Percentiles rank a stretch among this genome's conserved stretches.
phyloP scores from a whole-genome alignment of 2,888 invertebrate genomes.

The Pimpla rufipes region DNA sequence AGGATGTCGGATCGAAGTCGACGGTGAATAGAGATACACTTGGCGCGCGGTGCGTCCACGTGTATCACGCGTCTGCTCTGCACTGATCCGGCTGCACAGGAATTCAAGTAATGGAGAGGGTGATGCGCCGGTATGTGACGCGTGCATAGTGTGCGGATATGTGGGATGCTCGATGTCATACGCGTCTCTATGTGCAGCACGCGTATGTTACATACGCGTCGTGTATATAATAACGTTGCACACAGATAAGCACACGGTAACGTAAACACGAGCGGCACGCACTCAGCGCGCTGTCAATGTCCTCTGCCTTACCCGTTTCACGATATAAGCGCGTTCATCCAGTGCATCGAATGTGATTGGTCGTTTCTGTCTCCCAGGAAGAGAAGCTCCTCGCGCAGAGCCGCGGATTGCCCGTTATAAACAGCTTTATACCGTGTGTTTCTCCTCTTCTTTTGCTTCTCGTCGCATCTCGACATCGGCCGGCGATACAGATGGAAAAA shows the following conservation, averaged over 20 bases:
- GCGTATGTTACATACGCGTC: background rate
- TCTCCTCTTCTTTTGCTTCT: background rate
- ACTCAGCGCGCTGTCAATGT: background rate
- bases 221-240: background rate
- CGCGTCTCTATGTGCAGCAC: slow-evolving; percentile 13
- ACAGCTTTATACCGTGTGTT: background rate
- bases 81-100: slow-evolving; percentile 59
- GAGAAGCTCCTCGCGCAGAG: slow-evolving; percentile 13
- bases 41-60: slow-evolving; percentile 48
- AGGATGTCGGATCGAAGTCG: slow-evolving; percentile 53
- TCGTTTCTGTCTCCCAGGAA: slow-evolving; percentile 16
- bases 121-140: slow-evolving; percentile 73
- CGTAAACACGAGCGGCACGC: slow-evolving; percentile 26
- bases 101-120: slow-evolving; percentile 76
- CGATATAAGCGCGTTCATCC: slow-evolving; percentile 52
- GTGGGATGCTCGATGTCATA: slow-evolving; percentile 14
- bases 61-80: slow-evolving; percentile 29
- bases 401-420: slow-evolving; percentile 9
- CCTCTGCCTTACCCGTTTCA: background rate
- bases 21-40: slow-evolving; percentile 25
- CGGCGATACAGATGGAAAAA: too few relatives aligned
- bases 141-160: slow-evolving; percentile 61
- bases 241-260: slow-evolving; percentile 6
- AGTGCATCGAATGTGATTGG: slow-evolving; percentile 29
- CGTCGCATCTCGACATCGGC: background rate